Conservation (phyloP, 1,140 invertebrate genomes). For the Tetramorium simillimum region DNA sequence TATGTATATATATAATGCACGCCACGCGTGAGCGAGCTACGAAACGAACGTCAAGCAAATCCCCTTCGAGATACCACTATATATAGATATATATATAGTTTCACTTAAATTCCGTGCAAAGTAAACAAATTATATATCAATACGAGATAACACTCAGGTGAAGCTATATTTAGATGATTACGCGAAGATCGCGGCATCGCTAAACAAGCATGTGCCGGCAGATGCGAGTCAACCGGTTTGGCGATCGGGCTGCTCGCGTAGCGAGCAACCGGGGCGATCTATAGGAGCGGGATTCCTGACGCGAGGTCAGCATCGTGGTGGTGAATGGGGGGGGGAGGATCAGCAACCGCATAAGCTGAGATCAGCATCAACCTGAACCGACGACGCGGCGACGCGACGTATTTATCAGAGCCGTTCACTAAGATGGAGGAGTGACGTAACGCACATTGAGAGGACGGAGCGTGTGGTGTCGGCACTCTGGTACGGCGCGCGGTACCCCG, state of each 20-base stretch:
- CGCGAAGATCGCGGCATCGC: constrained; percentile 4
- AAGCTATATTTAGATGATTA: constrained; percentile 8
- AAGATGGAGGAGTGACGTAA: constrained; percentile 43
- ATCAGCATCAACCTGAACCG: background rate
- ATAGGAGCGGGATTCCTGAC: background rate
- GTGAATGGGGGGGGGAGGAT: constrained; percentile 29
- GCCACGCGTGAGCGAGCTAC: constrained; percentile 8
- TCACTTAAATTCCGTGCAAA: background rate
- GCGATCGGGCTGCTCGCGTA: constrained; percentile 12
- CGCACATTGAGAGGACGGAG: constrained; percentile 33
- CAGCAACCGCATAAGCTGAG: constrained; percentile 1
- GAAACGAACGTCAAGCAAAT: background rate
- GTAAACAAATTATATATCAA: background rate
- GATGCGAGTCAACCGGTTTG: constrained; percentile 17
- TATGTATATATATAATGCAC: background rate
- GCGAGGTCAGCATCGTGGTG: constrained; percentile 4
- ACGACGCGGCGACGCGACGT: no score
- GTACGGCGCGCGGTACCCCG: constrained; percentile 18
- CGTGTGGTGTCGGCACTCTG: constrained; percentile 11
- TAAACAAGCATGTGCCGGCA: constrained; percentile 22
- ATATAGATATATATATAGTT: background rate
- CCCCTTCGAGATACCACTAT: background rate
- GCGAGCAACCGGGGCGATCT: background rate
- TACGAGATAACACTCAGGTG: background rate
- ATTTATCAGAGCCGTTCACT: constrained; percentile 41